Evolutionary conservation across 2,888 invertebrate species (phyloP).

Genomic region (Apodemia zela): DNA sequence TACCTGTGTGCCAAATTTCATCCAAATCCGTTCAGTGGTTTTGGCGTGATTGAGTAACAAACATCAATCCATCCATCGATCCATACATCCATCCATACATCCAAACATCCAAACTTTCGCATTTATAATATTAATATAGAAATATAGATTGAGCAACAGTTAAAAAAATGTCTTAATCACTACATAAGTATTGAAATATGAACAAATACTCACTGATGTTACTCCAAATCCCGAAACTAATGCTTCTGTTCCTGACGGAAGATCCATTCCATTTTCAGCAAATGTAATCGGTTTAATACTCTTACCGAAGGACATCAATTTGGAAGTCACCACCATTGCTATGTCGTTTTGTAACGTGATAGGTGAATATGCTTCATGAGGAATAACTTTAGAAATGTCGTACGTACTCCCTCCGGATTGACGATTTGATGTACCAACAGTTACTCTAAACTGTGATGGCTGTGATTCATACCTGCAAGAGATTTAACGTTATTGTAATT

Average conservation of each 20-base stretch:
- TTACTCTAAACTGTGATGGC: constrained; percentile 45
- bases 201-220: constrained; percentile 41
- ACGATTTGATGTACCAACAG: constrained; percentile 54
- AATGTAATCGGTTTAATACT: constrained; percentile 46
- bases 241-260: constrained; percentile 54
- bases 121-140: no score
- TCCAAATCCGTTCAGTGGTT: no score
- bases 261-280: constrained; percentile 39
- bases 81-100: no score
- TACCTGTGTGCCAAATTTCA: no score
- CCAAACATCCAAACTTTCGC: no score
- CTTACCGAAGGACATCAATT: constrained; percentile 44
- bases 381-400: constrained; percentile 43
- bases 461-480: constrained; percentile 44
- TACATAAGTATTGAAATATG: background rate
- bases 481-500: background rate
- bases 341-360: constrained; percentile 58
- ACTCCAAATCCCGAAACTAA: constrained; percentile 67
- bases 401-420: constrained; percentile 53
- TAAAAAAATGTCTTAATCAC: background rate
- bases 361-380: constrained; percentile 51
- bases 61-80: no score
- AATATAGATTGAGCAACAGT: no score
- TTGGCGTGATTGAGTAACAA: no score
- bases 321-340: constrained; percentile 49